These are phyloP conservation scores for Teleogryllus occipitalis DNA, from an alignment of 1,140 invertebrate genomes.

Conservation along the genomic window DNA sequence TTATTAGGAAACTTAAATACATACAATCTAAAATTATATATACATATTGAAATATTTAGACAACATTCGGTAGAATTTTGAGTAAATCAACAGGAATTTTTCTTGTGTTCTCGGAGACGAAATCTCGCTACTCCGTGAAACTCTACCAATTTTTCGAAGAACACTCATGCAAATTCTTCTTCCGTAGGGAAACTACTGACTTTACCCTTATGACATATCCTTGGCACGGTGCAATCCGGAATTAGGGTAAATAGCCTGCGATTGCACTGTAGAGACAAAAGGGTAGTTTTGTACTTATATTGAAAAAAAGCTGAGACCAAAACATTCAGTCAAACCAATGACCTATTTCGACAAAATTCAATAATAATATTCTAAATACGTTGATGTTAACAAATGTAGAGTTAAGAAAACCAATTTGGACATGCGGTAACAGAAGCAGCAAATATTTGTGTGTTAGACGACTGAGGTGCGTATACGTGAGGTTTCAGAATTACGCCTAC, in stretches of 20 bases:
- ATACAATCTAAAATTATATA: not conserved
- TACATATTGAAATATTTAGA: not conserved
- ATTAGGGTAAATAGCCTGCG: not conserved
- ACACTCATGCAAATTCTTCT: not conserved
- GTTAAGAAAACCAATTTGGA: not conserved
- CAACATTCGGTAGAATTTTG: not conserved
- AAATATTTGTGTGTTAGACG: not conserved
- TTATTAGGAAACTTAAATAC: not conserved
- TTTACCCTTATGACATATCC: not conserved
- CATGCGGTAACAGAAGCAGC: not conserved
- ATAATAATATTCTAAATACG: not conserved
- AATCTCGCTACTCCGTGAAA: not conserved
- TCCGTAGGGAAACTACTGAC: not conserved
- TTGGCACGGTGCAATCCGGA: slow-evolving; percentile 2
- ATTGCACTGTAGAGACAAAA: not conserved
- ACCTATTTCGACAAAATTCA: not conserved
- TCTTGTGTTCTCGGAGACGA: not conserved
- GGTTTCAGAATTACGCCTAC: too few species aligned
- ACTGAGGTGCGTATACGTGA: not conserved
- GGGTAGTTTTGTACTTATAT: not conserved
- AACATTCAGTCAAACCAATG: not conserved
- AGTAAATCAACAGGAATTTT: not conserved
- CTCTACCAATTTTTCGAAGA: not conserved
- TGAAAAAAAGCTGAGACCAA: not conserved
- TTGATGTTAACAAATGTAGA: not conserved